Conservation (phyloP, 1,140 invertebrate genomes). For the Catajapyx aquilonaris region DNA sequence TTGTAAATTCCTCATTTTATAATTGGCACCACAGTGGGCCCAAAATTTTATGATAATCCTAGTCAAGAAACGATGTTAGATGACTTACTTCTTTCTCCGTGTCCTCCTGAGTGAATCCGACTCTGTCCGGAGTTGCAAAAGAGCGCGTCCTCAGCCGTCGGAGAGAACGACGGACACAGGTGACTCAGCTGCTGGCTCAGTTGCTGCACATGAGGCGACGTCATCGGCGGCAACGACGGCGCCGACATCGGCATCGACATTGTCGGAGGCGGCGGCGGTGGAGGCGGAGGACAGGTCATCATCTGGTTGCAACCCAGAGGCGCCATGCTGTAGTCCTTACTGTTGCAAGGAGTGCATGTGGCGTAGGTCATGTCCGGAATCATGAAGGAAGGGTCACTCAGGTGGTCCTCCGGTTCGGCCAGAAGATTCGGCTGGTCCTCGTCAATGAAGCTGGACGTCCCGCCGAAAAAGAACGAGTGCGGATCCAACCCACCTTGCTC, state of each 20-base stretch:
- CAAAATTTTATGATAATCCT: too few relatives aligned
- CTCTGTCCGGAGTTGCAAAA: neutral
- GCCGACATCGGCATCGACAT: neutral
- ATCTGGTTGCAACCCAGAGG: neutral
- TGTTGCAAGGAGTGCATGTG: neutral
- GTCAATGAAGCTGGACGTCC: neutral
- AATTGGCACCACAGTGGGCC: too few relatives aligned
- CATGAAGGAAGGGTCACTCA: neutral
- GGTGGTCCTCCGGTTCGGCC: neutral
- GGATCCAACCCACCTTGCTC: slow-evolving; percentile 13
- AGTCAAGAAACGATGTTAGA: too few relatives aligned
- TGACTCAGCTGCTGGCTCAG: slow-evolving; percentile 19
- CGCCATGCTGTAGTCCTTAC: neutral
- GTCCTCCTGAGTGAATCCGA: neutral
- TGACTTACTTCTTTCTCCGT: neutral
- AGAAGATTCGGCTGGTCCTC: neutral
- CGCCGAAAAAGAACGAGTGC: slow-evolving; percentile 9
- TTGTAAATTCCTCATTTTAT: too few relatives aligned
- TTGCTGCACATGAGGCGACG: slow-evolving; percentile 20
- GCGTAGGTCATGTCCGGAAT: neutral
- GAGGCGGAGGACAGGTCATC: neutral
- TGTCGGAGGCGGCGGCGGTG: neutral
- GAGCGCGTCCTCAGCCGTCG: neutral
- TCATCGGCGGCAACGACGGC: slow-evolving; percentile 10
- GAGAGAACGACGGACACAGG: slow-evolving; percentile 18